Evolutionary conservation across 2,797 vertebrate genomes (phyloP).

Genomic region (Lepus oiostolus): DNA sequence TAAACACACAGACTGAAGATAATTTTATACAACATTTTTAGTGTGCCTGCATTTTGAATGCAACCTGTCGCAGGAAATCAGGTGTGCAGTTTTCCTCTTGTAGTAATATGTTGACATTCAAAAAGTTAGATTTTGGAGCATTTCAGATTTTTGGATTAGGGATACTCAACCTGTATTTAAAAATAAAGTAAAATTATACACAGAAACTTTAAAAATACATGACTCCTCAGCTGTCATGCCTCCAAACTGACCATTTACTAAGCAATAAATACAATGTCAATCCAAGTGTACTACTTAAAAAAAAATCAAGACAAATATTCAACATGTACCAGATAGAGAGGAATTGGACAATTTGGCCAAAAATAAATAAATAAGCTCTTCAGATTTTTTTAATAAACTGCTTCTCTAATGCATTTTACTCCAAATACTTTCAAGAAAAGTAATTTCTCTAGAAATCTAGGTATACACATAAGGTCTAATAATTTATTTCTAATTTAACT

Average conservation of each 20-base stretch:
- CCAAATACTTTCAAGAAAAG: constrained; percentile 54
- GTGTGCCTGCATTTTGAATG: not conserved
- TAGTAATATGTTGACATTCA: not conserved
- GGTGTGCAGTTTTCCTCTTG: not conserved
- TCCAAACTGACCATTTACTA: constrained; percentile 34
- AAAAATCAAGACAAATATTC: not conserved
- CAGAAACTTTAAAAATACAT: constrained; percentile 18
- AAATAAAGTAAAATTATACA: constrained; percentile 56
- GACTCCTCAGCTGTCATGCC: not conserved
- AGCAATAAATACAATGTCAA: constrained; percentile 12
- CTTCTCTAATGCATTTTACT: constrained; percentile 29
- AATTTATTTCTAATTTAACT: constrained; percentile 29
- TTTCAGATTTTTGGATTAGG: not conserved
- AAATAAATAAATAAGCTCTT: not conserved
- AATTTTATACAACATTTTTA: not conserved
- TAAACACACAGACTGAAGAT: not conserved
- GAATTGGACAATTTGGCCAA: not conserved
- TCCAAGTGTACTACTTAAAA: constrained; percentile 17
- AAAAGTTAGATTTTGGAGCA: not conserved
- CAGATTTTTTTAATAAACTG: not conserved
- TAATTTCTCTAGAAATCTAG: not conserved
- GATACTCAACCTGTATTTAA: constrained; percentile 29
- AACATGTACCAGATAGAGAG: not conserved
- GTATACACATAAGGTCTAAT: not conserved
- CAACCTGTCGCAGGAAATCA: not conserved